Evolutionary conservation across 2,888 invertebrate species (phyloP).

Genomic region (Agrochola lota): DNA sequence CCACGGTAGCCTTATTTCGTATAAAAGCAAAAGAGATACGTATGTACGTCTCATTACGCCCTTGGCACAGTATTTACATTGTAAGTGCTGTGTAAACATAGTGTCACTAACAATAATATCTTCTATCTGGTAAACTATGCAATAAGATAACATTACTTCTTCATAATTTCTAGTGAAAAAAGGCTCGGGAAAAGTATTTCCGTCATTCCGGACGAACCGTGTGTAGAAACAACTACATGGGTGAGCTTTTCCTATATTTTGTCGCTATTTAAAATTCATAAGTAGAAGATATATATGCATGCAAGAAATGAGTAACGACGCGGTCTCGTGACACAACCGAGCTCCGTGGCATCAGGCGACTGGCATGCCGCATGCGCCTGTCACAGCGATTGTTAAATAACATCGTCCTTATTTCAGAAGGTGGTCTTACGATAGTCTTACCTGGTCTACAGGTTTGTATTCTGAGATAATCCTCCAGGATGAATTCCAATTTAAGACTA

Average conservation of each 20-base stretch:
- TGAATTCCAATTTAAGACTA: neutral
- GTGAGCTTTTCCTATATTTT: neutral
- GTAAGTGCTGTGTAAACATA: slow-evolving; percentile 10
- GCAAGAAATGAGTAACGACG: slow-evolving; percentile 18
- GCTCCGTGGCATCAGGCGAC: neutral
- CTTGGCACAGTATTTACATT: slow-evolving; percentile 31
- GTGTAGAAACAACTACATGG: neutral
- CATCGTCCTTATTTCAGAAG: neutral
- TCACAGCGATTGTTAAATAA: neutral
- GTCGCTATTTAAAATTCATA: slow-evolving; percentile 14
- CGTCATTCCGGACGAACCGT: neutral
- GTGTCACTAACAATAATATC: slow-evolving; percentile 14
- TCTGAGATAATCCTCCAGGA: neutral
- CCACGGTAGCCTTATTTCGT: slow-evolving; percentile 14
- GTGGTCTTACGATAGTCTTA: neutral
- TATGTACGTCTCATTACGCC: slow-evolving; percentile 16
- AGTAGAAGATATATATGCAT: slow-evolving; percentile 5
- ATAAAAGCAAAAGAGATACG: slow-evolving; percentile 31
- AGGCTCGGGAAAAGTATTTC: neutral
- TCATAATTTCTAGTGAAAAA: neutral
- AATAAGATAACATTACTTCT: neutral
- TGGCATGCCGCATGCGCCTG: slow-evolving; percentile 2
- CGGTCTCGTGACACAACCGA: slow-evolving; percentile 20
- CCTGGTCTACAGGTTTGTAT: neutral
- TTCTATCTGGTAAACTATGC: neutral